phyloP scores from a whole-genome alignment of 1,140 invertebrate genomes.

The Octopus bimaculoides region DNA sequence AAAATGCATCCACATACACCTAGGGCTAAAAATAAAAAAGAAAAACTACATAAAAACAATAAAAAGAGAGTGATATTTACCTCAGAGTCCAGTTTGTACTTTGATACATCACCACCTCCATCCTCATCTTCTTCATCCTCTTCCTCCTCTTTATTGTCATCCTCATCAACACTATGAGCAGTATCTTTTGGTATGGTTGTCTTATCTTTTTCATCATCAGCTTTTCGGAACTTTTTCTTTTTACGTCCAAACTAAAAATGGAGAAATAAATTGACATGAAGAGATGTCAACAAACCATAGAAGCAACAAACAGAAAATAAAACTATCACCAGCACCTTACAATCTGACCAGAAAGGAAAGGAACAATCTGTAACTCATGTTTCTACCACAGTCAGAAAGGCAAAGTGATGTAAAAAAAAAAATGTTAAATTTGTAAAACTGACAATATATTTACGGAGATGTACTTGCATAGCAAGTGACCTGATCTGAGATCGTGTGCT shows the following conservation, averaged over 20 bases:
- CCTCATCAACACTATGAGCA: conserved; percentile 37
- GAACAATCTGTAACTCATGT: background rate
- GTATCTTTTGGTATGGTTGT: conserved; percentile 23
- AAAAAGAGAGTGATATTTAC: background rate
- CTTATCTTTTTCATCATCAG: conserved; percentile 25
- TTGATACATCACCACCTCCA: conserved; percentile 62
- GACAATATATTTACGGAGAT: too few species aligned
- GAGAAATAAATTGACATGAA: background rate
- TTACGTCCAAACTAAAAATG: conserved; percentile 74
- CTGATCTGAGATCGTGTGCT: too few species aligned
- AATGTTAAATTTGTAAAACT: background rate
- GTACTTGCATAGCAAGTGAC: too few species aligned
- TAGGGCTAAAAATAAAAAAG: too few species aligned
- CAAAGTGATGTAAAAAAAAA: background rate
- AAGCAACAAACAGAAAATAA: too few species aligned
- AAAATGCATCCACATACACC: too few species aligned
- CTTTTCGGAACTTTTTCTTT: conserved; percentile 70
- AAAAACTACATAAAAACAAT: too few species aligned
- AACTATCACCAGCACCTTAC: too few species aligned
- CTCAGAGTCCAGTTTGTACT: conserved; percentile 47
- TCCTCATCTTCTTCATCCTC: conserved; percentile 54
- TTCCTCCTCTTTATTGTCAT: conserved; percentile 16
- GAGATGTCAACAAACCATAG: too few species aligned
- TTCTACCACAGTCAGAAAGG: background rate
- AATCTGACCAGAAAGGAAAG: background rate